A percentile compares a stretch with the other conserved stretches of the same genome.
phyloP scores from a whole-genome alignment of 2,113 vertebrate genomes.

The Lontra canadensis region DNA sequence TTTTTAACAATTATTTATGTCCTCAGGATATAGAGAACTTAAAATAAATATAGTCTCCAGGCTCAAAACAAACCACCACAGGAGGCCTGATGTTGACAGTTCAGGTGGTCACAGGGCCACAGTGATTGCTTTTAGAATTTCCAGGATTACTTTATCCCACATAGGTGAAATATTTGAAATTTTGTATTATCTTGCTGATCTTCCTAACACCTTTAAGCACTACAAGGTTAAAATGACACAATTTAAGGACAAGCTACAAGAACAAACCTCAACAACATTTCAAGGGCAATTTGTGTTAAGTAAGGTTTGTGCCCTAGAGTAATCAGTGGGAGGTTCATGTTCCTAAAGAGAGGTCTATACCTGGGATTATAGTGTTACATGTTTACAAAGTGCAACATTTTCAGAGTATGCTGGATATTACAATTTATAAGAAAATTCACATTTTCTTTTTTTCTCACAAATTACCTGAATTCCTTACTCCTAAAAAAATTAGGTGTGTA shows the following conservation, averaged over 20 bases:
- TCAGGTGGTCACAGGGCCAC: background rate
- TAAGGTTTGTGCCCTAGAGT: background rate
- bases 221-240: background rate
- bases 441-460: conserved; percentile 5
- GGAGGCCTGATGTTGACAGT: conserved; percentile 34
- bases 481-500: background rate
- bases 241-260: conserved; percentile 38
- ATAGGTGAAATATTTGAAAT: conserved; percentile 16
- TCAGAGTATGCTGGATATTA: background rate
- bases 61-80: conserved; percentile 62
- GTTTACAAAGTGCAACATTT: background rate
- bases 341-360: conserved; percentile 23
- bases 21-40: conserved; percentile 55
- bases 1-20: background rate
- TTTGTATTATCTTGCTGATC: background rate
- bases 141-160: background rate
- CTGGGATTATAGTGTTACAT: background rate
- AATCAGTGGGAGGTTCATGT: background rate
- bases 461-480: background rate
- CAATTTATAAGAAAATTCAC: conserved; percentile 7
- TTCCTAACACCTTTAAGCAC: background rate
- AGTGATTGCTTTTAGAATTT: conserved; percentile 44
- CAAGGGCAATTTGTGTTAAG: background rate
- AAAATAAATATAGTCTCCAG: conserved; percentile 56
- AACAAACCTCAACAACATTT: conserved; percentile 18